Evolutionary conservation across 2,888 invertebrate species (phyloP).

Genomic region (Galerucella calmariensis): DNA sequence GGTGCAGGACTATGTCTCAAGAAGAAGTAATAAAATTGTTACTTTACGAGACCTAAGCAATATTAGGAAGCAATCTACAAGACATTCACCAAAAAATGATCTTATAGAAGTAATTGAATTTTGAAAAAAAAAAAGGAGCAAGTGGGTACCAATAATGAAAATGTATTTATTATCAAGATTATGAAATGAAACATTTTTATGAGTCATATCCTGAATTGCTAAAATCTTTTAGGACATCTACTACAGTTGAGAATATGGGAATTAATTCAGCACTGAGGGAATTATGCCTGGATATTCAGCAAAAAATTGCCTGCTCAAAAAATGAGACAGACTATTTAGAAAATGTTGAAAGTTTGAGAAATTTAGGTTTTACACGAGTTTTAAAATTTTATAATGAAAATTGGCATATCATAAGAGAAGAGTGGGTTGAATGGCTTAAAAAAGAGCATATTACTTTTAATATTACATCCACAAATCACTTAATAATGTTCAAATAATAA

Average conservation of each 20-base stretch:
- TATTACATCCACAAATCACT: conserved; percentile 29
- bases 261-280: conserved; percentile 28
- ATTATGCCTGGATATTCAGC: conserved; percentile 17
- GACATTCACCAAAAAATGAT: conserved; percentile 7
- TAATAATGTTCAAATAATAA: conserved; percentile 33
- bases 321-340: conserved; percentile 18
- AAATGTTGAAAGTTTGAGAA: conserved; percentile 17
- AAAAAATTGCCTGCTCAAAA: conserved; percentile 28
- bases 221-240: conserved; percentile 29
- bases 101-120: neutral
- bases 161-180: conserved; percentile 11
- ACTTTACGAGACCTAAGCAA: conserved; percentile 20
- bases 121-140: neutral
- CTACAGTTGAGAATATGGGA: conserved; percentile 29
- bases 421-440: conserved; percentile 28
- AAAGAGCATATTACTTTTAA: conserved; percentile 26
- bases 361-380: conserved; percentile 23
- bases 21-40: conserved; percentile 12
- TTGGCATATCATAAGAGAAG: conserved; percentile 27
- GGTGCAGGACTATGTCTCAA: conserved; percentile 12
- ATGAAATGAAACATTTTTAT: conserved; percentile 3
- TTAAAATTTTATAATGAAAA: conserved; percentile 27
- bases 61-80: neutral
- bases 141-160: conserved; percentile 12
- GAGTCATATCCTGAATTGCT: conserved; percentile 15